phyloP scores from a whole-genome alignment of 2,113 vertebrate species.

The Oryctolagus cuniculus region DNA sequence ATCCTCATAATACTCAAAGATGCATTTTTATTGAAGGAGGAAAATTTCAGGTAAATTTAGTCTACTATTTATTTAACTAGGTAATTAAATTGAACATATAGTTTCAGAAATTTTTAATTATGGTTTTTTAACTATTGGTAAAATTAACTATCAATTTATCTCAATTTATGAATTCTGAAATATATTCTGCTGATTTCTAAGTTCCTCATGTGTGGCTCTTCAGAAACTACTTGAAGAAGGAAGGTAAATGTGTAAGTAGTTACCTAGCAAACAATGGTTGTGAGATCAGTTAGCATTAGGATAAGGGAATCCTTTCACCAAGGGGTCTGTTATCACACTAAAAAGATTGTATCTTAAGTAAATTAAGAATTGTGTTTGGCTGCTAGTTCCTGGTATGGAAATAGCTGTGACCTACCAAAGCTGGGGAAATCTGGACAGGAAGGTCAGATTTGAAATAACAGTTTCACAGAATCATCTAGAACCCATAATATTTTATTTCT shows the following conservation, averaged over 20 bases:
- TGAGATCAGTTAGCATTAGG: not conserved
- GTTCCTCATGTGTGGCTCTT: not conserved
- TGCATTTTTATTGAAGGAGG: not conserved
- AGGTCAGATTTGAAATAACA: not conserved
- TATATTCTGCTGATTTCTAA: not conserved
- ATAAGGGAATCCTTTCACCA: no score
- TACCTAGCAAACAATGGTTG: not conserved
- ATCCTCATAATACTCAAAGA: not conserved
- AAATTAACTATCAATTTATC: not conserved
- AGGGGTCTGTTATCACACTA: not conserved
- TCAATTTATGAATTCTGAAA: not conserved
- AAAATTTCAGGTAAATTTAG: slow-evolving; percentile 8
- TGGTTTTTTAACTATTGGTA: not conserved
- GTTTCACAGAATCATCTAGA: not conserved
- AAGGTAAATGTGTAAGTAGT: slow-evolving; percentile 6
- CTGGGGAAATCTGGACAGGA: not conserved
- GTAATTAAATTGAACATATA: not conserved
- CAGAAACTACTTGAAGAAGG: slow-evolving; percentile 15
- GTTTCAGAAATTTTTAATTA: not conserved
- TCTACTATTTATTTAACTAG: not conserved
- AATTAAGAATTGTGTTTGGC: not conserved
- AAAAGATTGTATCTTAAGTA: not conserved
- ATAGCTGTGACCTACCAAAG: not conserved
- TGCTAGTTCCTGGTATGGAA: not conserved
- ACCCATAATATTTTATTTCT: not conserved